A percentile compares a stretch with the other conserved stretches of the same genome.
phyloP scores from a whole-genome alignment of 2,113 vertebrate genomes.

The Aspiorhynchus laticeps region DNA sequence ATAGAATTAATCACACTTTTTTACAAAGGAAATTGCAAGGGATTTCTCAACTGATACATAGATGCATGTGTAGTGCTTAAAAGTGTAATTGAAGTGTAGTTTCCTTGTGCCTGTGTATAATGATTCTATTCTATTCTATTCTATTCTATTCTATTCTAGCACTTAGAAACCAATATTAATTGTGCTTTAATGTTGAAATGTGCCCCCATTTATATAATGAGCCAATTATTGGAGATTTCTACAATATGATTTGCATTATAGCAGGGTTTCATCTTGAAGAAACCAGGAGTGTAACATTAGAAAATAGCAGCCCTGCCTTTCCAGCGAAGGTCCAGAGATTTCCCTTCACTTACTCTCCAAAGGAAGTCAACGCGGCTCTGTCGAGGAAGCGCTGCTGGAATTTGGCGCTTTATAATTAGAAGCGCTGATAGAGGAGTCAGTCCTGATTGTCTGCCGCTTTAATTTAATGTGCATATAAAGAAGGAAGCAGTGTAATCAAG shows the following conservation, averaged over 20 bases:
- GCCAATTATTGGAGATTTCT: not conserved
- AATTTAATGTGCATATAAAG: constrained; percentile 61
- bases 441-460: constrained; percentile 65
- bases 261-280: not conserved
- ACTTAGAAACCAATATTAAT: not conserved
- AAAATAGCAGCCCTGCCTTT: not conserved
- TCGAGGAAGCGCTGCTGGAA: constrained; percentile 69
- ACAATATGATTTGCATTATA: not conserved
- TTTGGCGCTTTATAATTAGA: constrained; percentile 68
- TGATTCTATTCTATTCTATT: no score
- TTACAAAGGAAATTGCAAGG: not conserved
- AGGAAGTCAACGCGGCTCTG: constrained; percentile 67
- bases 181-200: not conserved
- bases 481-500: constrained; percentile 70
- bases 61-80: no score
- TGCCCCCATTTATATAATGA: not conserved
- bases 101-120: no score
- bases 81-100: no score
- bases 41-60: not conserved
- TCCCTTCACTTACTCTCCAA: constrained; percentile 50
- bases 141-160: no score
- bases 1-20: not conserved
- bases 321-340: not conserved
- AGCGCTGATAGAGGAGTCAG: constrained; percentile 43
- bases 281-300: not conserved